Evolutionary conservation across 92 coral and sea anemone genomes (phyloP).

Genomic region (Parazoanthus darwini): DNA sequence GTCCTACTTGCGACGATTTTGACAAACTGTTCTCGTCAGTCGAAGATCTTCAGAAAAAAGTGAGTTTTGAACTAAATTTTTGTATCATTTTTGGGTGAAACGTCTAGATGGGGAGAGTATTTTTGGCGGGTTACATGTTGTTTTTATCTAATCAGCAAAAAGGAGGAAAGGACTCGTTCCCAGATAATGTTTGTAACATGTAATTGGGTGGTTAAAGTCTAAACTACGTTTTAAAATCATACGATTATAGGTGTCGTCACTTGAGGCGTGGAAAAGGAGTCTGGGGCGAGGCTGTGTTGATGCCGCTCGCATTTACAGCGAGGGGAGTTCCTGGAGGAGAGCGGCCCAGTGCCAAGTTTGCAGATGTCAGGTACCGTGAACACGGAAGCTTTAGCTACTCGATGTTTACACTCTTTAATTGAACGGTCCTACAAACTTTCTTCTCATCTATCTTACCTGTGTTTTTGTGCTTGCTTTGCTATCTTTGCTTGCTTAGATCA

Average conservation of each 20-base stretch:
- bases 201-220: no score
- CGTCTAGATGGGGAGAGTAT: not conserved
- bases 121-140: not conserved
- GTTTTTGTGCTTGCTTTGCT: no score
- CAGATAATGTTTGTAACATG: no score
- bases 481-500: no score
- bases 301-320: conserved; percentile 20
- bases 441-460: no score
- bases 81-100: not conserved
- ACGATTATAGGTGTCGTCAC: conserved; percentile 25
- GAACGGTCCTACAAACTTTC: not conserved
- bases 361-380: conserved; percentile 22
- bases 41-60: conserved; percentile 31
- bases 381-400: not conserved
- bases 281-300: conserved; percentile 23
- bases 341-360: conserved; percentile 4
- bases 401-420: no score
- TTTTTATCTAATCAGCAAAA: no score
- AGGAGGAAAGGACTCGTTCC: no score
- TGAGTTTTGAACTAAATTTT: not conserved
- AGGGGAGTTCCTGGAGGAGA: conserved; percentile 38
- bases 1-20: conserved; percentile 38
- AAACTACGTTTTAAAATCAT: no score
- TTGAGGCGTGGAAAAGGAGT: conserved; percentile 36
- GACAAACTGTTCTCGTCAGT: conserved; percentile 38